These are phyloP conservation scores for Bos taurus DNA, from an alignment of 2,113 vertebrate species.

Conservation along the genomic window ARS-UCD2.0 NC_037333.1:115475501-115476000, in stretches of 20 bases:
- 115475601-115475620: background rate
- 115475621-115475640: background rate
- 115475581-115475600: no score
- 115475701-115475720: rapidly evolving
- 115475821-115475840: background rate
- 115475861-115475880: background rate
- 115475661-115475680: background rate
- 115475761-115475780: rapidly evolving
- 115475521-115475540: rapidly evolving
- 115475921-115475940: background rate
- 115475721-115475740: background rate
- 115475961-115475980: background rate
- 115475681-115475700: background rate
- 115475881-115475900: rapidly evolving
- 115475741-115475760: background rate
- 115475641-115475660: rapidly evolving
- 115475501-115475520: background rate
- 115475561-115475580: background rate
- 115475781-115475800: background rate
- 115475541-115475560: background rate
- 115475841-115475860: background rate
- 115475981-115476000: background rate
- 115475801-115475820: background rate
- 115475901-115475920: rapidly evolving
- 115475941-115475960: rapidly evolving